A percentile compares a stretch with the other conserved stretches of the same genome.
Evolutionary conservation across 2,113 vertebrate genomes (phyloP).

Genomic region (Aldabrachelys gigantea): DNA sequence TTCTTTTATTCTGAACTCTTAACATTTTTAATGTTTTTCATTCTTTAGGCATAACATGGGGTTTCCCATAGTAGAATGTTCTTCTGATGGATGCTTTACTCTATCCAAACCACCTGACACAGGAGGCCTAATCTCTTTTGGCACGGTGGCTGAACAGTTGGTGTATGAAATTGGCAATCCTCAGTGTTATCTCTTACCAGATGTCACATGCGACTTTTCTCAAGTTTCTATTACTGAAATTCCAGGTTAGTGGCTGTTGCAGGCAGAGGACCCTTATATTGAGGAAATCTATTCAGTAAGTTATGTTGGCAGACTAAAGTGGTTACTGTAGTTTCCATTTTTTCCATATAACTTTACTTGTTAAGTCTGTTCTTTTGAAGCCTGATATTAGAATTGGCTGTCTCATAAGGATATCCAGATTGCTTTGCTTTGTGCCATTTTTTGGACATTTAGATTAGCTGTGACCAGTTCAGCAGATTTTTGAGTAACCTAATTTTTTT

Average conservation of each 20-base stretch:
- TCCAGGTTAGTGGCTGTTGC: slow-evolving; percentile 75
- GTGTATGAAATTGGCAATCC: slow-evolving; percentile 89
- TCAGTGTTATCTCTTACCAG: slow-evolving; percentile 84
- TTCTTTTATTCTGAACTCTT: neutral
- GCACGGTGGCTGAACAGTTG: slow-evolving; percentile 87
- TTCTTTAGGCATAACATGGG: slow-evolving; percentile 87
- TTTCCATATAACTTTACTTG: neutral
- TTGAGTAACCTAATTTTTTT: neutral
- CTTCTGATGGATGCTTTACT: slow-evolving; percentile 82
- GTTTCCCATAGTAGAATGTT: slow-evolving; percentile 87
- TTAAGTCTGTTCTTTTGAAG: neutral
- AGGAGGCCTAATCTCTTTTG: slow-evolving; percentile 85
- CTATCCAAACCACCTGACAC: slow-evolving; percentile 84
- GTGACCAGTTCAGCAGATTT: neutral
- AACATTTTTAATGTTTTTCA: slow-evolving; percentile 21
- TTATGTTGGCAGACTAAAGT: neutral
- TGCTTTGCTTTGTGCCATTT: neutral
- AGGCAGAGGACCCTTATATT: neutral
- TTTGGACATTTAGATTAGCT: neutral
- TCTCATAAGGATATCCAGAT: neutral
- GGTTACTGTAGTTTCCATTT: neutral
- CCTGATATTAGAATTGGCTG: neutral
- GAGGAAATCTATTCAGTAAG: neutral
- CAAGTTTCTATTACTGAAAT: slow-evolving; percentile 84
- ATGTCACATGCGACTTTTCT: slow-evolving; percentile 91